phyloP scores from a whole-genome alignment of 2,113 vertebrate genomes.

The Chaenocephalus aceratus region DNA sequence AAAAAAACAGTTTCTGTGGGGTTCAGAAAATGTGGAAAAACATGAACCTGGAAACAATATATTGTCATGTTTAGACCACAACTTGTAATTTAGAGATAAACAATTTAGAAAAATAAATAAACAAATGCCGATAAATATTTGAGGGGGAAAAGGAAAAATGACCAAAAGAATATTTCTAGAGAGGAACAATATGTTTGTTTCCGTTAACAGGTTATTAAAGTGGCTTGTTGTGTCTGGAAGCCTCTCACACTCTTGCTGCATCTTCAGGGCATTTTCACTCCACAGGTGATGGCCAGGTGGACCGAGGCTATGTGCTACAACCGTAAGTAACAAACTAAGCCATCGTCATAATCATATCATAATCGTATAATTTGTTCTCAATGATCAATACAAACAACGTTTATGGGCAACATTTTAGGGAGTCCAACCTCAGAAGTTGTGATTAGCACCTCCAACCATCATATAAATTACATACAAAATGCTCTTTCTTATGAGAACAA shows the following conservation, averaged over 20 bases:
- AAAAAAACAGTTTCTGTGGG: not conserved
- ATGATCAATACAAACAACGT: not conserved
- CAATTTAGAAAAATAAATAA: not conserved
- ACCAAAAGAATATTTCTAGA: not conserved
- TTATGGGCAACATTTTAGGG: not conserved
- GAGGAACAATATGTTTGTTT: constrained; percentile 22
- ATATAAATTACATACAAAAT: not conserved
- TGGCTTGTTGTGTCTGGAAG: constrained; percentile 39
- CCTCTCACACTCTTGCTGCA: constrained; percentile 22
- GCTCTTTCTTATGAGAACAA: too few species aligned
- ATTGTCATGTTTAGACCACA: not conserved
- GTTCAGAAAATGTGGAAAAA: constrained; percentile 39
- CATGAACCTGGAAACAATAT: constrained; percentile 9
- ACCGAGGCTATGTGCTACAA: constrained; percentile 5
- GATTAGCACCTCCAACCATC: not conserved
- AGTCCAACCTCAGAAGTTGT: not conserved
- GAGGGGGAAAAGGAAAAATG: constrained; percentile 35
- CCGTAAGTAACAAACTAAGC: not conserved
- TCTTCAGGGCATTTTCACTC: constrained; percentile 32
- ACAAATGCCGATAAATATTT: not conserved
- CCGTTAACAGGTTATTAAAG: constrained; percentile 33
- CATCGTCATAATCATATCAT: too few species aligned
- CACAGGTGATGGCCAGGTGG: constrained; percentile 54
- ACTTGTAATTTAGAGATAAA: not conserved
- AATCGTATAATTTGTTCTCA: not conserved